phyloP scores from a whole-genome alignment of 2,113 vertebrate species.

The Cervus canadensis region DNA sequence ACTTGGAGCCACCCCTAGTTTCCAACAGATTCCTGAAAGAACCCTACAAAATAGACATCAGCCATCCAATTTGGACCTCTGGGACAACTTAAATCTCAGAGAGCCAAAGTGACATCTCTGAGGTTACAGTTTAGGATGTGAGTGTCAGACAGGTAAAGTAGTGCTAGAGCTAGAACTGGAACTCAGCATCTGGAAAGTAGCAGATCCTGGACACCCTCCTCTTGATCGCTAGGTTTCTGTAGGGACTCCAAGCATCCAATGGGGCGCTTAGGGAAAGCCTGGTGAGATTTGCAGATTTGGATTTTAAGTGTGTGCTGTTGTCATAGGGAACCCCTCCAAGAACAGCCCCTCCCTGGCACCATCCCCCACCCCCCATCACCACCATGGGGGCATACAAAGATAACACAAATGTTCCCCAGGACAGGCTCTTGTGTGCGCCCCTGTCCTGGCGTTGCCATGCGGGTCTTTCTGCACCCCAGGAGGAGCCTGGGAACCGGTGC shows the following conservation, averaged over 20 bases:
- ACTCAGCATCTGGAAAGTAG: neutral
- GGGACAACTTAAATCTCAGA: neutral
- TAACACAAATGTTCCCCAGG: neutral
- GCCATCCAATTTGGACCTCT: neutral
- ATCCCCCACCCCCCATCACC: rapidly evolving
- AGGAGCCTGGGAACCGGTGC: slow-evolving; percentile 66
- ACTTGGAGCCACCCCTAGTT: neutral
- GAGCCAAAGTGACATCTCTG: neutral
- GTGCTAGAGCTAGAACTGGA: neutral
- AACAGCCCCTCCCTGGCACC: neutral
- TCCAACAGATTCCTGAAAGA: neutral
- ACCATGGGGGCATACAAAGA: neutral
- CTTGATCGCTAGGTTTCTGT: neutral
- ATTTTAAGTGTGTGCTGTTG: neutral
- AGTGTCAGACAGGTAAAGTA: neutral
- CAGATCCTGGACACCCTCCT: neutral
- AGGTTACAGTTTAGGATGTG: neutral
- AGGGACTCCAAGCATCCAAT: neutral
- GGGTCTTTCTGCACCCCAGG: slow-evolving; percentile 53
- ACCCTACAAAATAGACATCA: neutral
- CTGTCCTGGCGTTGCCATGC: neutral
- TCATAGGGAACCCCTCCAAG: neutral
- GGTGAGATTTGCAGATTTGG: neutral
- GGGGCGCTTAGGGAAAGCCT: neutral
- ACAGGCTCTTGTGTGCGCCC: neutral